These are phyloP conservation scores for Pangasius djambal DNA, from an alignment of 2,797 vertebrate genomes.

Conservation along the genomic window DNA sequence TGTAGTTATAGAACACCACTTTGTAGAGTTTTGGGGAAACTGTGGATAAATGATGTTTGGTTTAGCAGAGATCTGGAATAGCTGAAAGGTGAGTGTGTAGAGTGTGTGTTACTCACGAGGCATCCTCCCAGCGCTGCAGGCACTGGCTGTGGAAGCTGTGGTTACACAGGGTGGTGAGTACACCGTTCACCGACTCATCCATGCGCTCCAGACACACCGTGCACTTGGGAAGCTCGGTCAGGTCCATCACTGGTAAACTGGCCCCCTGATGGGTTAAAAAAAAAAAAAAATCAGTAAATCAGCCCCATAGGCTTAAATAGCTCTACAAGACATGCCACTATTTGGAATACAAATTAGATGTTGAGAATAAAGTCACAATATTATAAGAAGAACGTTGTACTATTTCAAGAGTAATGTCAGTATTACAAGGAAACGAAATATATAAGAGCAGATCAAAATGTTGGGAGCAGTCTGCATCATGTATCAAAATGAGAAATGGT, in stretches of 20 bases:
- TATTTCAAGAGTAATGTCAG: not conserved
- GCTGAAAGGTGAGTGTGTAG: not conserved
- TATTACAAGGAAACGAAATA: not conserved
- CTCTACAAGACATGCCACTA: not conserved
- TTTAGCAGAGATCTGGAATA: not conserved
- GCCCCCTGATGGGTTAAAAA: constrained; percentile 79
- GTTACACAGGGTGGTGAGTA: constrained; percentile 96
- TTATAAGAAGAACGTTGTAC: not conserved
- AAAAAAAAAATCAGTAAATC: not conserved
- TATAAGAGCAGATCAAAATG: not conserved
- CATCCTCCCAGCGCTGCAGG: constrained; percentile 97
- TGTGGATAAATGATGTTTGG: not conserved
- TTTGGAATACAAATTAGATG: not conserved
- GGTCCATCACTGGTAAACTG: constrained; percentile 96
- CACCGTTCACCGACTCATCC: constrained; percentile 97
- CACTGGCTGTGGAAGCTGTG: constrained; percentile 99
- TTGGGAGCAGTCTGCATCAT: not conserved
- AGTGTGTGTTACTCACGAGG: constrained; percentile 81
- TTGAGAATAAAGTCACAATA: not conserved
- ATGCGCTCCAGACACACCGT: constrained; percentile 97
- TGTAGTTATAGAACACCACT: not conserved
- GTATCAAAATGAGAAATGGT: not conserved
- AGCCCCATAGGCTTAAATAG: not conserved
- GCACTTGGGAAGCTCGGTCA: constrained; percentile 96
- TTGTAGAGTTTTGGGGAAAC: not conserved